Conservation (phyloP, 2,888 invertebrate species). For the Apoda limacodes region DNA sequence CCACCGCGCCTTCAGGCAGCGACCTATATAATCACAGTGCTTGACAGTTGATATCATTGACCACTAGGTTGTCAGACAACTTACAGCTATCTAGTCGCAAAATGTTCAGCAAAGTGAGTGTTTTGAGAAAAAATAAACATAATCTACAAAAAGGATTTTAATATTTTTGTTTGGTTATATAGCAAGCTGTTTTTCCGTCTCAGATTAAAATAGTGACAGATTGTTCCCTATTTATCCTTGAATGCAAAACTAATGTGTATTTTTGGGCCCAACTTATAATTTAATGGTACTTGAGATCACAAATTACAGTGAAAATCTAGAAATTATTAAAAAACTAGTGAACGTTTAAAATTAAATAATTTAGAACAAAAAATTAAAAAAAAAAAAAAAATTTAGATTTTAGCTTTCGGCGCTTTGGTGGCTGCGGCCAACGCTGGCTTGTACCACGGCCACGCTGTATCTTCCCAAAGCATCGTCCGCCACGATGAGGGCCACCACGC, state of each 20-base stretch:
- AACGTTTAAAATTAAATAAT: too few relatives aligned
- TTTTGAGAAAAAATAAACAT: too few relatives aligned
- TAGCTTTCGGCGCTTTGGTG: slow-evolving; percentile 29
- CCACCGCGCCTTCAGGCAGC: slow-evolving; percentile 19
- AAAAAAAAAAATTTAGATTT: slow-evolving; percentile 29
- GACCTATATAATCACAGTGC: slow-evolving; percentile 49
- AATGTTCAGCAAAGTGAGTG: slow-evolving; percentile 54
- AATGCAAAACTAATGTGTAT: too few relatives aligned
- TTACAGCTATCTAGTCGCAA: slow-evolving; percentile 39
- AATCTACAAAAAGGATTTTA: too few relatives aligned
- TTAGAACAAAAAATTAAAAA: too few relatives aligned
- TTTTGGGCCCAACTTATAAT: too few relatives aligned
- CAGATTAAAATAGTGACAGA: too few relatives aligned
- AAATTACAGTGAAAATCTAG: too few relatives aligned
- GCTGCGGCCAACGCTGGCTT: slow-evolving; percentile 49
- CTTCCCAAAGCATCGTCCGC: slow-evolving; percentile 37
- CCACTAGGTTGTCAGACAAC: slow-evolving; percentile 32
- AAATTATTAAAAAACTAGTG: slow-evolving; percentile 1
- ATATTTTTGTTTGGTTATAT: too few relatives aligned
- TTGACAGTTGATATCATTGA: slow-evolving; percentile 41
- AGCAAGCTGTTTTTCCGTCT: too few relatives aligned
- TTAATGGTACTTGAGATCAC: too few relatives aligned
- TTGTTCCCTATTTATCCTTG: too few relatives aligned
- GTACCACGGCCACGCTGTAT: slow-evolving; percentile 30
- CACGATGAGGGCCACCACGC: slow-evolving; percentile 28